Evolutionary conservation across 2,888 invertebrate genomes (phyloP).

Genomic region (Neoascia interrupta): DNA sequence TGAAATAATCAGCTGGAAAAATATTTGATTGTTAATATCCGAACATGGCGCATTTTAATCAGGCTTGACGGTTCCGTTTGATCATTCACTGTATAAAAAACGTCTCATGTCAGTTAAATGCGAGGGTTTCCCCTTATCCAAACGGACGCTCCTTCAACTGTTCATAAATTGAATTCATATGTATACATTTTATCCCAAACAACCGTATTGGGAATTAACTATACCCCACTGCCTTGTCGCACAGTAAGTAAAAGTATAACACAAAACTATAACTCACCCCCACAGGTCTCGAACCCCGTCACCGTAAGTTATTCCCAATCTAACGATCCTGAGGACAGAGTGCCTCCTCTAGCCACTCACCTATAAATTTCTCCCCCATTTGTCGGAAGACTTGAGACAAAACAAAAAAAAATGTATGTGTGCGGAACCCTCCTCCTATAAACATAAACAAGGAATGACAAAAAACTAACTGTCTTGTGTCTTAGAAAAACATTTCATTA

Average conservation of each 20-base stretch:
- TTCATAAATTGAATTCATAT: constrained; percentile 51
- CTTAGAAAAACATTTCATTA: constrained; percentile 62
- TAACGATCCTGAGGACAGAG: constrained; percentile 26
- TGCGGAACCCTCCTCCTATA: constrained; percentile 45
- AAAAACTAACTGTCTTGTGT: constrained; percentile 56
- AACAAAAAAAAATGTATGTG: constrained; percentile 3
- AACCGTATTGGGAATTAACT: constrained; percentile 25
- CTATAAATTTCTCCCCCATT: constrained; percentile 43
- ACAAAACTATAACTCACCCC: constrained; percentile 16
- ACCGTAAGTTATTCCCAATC: constrained; percentile 34
- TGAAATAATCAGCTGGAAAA: too few species aligned
- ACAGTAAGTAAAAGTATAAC: background rate
- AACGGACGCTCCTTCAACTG: too few species aligned
- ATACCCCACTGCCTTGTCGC: too few species aligned
- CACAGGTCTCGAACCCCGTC: background rate
- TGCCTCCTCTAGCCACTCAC: constrained; percentile 4
- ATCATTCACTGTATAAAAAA: too few species aligned
- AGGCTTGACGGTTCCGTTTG: too few species aligned
- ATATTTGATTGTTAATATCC: too few species aligned
- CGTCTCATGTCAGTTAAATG: too few species aligned
- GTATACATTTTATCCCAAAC: background rate
- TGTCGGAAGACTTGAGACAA: constrained; percentile 22
- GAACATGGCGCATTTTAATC: too few species aligned
- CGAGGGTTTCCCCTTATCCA: too few species aligned
- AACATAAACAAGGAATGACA: constrained; percentile 58